A percentile compares a stretch with the other conserved stretches of the same genome.
phyloP scores from a whole-genome alignment of 2,797 vertebrate species.

The Carapus acus region DNA sequence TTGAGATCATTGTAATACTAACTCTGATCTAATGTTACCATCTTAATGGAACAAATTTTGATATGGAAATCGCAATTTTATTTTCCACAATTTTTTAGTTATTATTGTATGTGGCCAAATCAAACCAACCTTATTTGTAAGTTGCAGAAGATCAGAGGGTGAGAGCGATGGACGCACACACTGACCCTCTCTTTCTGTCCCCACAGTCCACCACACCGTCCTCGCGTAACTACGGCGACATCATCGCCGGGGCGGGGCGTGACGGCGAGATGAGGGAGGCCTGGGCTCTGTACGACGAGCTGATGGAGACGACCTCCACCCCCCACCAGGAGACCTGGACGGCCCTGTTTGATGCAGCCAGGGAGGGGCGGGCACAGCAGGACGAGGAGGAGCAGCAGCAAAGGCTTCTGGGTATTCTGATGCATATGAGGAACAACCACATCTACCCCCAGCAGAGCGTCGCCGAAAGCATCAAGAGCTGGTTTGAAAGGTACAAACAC shows the following conservation, averaged over 20 bases:
- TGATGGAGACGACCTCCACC: conserved; percentile 67
- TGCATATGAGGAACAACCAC: conserved; percentile 83
- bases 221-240: conserved; percentile 73
- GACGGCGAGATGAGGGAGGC: conserved; percentile 71
- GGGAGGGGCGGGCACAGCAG: conserved; percentile 32
- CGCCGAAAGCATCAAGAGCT: conserved; percentile 77
- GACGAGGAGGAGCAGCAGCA: conserved; percentile 52
- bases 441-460: conserved; percentile 79
- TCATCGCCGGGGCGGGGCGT: conserved; percentile 76
- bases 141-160: too few relatives aligned
- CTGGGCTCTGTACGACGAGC: conserved; percentile 79
- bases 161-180: too few relatives aligned
- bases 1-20: too few relatives aligned
- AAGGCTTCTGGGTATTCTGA: conserved; percentile 74
- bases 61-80: too few relatives aligned
- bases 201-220: conserved; percentile 69
- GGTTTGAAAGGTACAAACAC: conserved; percentile 87
- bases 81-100: too few relatives aligned
- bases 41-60: too few relatives aligned
- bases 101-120: neutral
- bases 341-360: conserved; percentile 72
- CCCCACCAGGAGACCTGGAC: conserved; percentile 78
- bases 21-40: too few relatives aligned
- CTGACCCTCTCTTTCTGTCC: neutral
- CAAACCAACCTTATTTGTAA: too few relatives aligned